Evolutionary conservation across 2,113 vertebrate genomes (phyloP), one percentile per base, ranked within the genome.

Genomic region (Gobius niger): DNA sequence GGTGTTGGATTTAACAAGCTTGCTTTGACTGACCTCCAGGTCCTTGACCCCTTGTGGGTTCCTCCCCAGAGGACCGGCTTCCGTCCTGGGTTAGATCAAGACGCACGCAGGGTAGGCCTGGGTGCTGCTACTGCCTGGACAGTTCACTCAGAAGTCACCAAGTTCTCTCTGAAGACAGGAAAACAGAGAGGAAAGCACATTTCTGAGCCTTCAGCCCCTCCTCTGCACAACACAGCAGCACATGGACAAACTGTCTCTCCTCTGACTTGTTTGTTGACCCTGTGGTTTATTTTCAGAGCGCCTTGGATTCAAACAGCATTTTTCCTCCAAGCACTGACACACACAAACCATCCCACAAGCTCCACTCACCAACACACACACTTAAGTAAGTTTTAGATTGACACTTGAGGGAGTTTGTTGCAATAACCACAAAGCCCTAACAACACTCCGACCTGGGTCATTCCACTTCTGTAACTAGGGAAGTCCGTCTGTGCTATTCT

Each of bases 401-500:
- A 78, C 66, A 44, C 44, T 5, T 63, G 57, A 63, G 75, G 79
- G 82, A 82, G 76, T 68, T 52, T 18, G 9, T 11, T 68, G 82
- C 87, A 87, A 88, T 83, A 81, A 74, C 73, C 86, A 76, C 65
- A 54, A 83, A 82, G 76, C 73, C 66, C 73, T 81, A 88, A 87
- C 73, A 76, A 69, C 66, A 54, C 47, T 72, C 56, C 74, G 83
- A 85, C 85, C 84, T 0, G 40, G 78, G 85, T 82, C 82, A 67
- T 65, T 63, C 70, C 73, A 44, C 46, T 74, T 76, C 79, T 78
- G 60, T 34, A 77, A 74, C 70, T 52, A 18, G 70, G 77, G 81
- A 80, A 81, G 65, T 44, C 15, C 68, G 62, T 77, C 46, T n/a
- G 34, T 40, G 62, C 11, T 19, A 67, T 68, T 81, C 63, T n/a